A percentile compares a stretch with the other conserved stretches of the same genome.
Evolutionary conservation across 2,888 invertebrate species (phyloP).

Genomic region (Rugalucina vietnamica): DNA sequence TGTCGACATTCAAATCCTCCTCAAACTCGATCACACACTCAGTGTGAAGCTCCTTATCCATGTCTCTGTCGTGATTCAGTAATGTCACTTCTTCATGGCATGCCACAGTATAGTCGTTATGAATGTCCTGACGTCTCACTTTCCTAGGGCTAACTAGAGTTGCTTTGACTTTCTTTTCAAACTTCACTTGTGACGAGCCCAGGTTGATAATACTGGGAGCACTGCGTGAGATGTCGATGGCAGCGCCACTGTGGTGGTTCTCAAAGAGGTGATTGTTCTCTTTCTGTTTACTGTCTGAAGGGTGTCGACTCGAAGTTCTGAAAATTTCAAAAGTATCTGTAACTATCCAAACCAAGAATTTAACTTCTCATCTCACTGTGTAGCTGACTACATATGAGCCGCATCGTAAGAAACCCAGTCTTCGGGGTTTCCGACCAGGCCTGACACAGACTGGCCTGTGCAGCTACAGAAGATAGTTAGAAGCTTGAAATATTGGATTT

Average conservation of each 20-base stretch:
- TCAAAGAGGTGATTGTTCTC: constrained; percentile 47
- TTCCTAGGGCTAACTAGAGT: constrained; percentile 59
- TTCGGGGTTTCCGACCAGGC: too few relatives aligned
- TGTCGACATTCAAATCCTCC: constrained; percentile 39
- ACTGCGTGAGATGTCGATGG: constrained; percentile 49
- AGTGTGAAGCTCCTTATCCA: constrained; percentile 37
- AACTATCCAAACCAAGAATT: too few relatives aligned
- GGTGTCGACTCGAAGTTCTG: constrained; percentile 70
- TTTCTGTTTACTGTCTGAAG: constrained; percentile 60
- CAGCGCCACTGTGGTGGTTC: not conserved
- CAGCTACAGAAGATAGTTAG: too few relatives aligned
- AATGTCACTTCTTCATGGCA: constrained; percentile 48
- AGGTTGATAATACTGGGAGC: constrained; percentile 78
- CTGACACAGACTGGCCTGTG: too few relatives aligned
- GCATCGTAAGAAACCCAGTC: too few relatives aligned
- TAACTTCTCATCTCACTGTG: too few relatives aligned
- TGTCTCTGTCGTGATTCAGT: constrained; percentile 29
- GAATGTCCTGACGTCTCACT: constrained; percentile 29
- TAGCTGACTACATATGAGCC: too few relatives aligned
- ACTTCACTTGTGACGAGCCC: constrained; percentile 77
- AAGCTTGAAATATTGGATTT: too few relatives aligned
- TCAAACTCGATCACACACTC: constrained; percentile 38
- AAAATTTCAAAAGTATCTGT: too few relatives aligned
- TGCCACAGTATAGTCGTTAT: not conserved
- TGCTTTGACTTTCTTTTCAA: constrained; percentile 66